phyloP scores from a whole-genome alignment of 2,888 invertebrate genomes.

The Rhagonycha fulva region DNA sequence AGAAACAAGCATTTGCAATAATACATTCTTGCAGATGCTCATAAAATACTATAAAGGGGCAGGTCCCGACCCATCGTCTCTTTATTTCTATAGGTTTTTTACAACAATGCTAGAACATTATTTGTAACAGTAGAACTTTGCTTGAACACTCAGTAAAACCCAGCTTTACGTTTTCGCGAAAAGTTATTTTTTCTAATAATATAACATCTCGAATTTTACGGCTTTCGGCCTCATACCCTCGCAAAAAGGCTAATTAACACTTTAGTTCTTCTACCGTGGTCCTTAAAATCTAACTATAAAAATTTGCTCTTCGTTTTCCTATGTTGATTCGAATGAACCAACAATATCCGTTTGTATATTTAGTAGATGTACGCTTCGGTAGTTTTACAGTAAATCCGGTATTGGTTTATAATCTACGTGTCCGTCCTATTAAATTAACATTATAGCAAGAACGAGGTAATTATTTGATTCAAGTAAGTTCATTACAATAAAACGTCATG shows the following conservation, averaged over 20 bases:
- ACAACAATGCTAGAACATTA: background rate
- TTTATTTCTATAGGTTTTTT: background rate
- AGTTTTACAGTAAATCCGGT: background rate
- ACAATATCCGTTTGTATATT: background rate
- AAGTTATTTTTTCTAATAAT: too few species aligned
- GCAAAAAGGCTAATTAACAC: too few species aligned
- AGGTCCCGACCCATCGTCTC: background rate
- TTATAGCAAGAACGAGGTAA: background rate
- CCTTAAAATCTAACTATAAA: too few species aligned
- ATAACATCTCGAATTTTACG: too few species aligned
- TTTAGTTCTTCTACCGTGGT: too few species aligned
- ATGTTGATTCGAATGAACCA: background rate
- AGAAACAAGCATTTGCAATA: background rate
- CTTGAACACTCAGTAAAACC: background rate
- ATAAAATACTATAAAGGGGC: background rate
- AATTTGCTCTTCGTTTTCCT: too few species aligned
- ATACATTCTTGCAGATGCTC: background rate
- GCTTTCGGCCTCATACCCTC: too few species aligned
- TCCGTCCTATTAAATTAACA: background rate
- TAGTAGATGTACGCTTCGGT: background rate
- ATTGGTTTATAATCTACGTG: background rate
- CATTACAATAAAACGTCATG: background rate
- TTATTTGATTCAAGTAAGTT: background rate
- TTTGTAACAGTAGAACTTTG: background rate
- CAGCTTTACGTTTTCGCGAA: background rate